phyloP scores from a whole-genome alignment of 1,140 invertebrate genomes.

The Drosophila asahinai region DNA sequence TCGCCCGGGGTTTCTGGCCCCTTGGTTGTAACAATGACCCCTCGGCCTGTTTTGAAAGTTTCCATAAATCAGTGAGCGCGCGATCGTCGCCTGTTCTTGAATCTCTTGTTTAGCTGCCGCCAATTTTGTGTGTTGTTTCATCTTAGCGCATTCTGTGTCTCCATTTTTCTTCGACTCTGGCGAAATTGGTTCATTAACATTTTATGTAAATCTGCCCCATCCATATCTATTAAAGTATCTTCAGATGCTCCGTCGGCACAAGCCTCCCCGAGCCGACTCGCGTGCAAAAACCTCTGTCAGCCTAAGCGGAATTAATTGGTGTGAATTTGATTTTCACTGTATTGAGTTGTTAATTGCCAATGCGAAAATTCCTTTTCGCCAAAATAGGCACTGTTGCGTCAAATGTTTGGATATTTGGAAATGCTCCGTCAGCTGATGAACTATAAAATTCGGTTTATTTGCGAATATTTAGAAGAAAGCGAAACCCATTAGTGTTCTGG shows the following conservation, averaged over 20 bases:
- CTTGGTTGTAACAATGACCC: conserved; percentile 46
- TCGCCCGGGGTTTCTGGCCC: conserved; percentile 8
- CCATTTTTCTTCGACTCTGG: conserved; percentile 35
- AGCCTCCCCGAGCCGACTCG: conserved; percentile 31
- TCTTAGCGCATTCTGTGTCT: conserved; percentile 56
- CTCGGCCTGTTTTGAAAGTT: conserved; percentile 40
- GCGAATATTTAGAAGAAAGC: no score
- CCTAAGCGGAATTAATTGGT: conserved; percentile 58
- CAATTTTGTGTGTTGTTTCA: conserved; percentile 45
- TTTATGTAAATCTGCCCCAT: conserved; percentile 61
- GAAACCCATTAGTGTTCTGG: no score
- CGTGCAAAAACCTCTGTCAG: conserved; percentile 22
- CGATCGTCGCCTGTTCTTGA: conserved; percentile 36
- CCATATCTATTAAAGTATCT: conserved; percentile 37
- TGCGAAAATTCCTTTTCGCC: conserved; percentile 31
- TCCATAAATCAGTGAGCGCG: conserved; percentile 38
- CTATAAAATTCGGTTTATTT: no score
- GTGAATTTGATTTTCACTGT: conserved; percentile 44
- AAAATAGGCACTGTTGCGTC: neutral
- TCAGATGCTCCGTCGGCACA: conserved; percentile 36
- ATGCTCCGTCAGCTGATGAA: neutral
- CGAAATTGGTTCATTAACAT: conserved; percentile 73
- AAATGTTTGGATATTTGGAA: neutral
- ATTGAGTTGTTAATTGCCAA: conserved; percentile 63
- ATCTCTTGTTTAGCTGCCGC: conserved; percentile 45